Conservation (phyloP, 2,797 vertebrate genomes). For the Molothrus aeneus region DNA sequence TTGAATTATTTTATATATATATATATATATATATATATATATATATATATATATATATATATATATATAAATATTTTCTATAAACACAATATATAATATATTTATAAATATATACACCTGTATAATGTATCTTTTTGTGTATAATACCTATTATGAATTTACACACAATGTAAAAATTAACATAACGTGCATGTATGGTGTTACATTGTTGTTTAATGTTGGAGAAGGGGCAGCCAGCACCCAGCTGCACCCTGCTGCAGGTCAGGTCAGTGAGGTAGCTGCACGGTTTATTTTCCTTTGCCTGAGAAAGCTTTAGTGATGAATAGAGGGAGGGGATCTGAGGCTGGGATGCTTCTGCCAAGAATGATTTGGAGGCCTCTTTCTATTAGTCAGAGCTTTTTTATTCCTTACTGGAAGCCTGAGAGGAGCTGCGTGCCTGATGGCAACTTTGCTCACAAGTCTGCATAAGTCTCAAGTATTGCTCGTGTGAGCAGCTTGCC, state of each 20-base stretch:
- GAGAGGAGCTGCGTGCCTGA: neutral
- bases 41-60: no score
- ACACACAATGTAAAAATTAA: neutral
- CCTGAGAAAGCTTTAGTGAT: conserved; percentile 74
- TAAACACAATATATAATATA: neutral
- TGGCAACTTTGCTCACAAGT: conserved; percentile 25
- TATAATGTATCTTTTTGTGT: no score
- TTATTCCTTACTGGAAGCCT: conserved; percentile 68
- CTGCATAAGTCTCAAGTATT: conserved; percentile 12
- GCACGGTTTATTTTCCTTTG: conserved; percentile 74
- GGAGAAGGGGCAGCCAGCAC: conserved; percentile 66
- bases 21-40: no score
- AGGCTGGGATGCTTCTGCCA: conserved; percentile 72
- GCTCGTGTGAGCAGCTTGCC: conserved; percentile 1
- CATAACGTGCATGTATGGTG: fast-evolving
- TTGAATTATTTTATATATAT: neutral
- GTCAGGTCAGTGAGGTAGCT: conserved; percentile 81
- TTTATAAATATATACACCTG: neutral
- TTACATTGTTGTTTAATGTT: conserved; percentile 15
- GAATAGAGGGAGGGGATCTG: conserved; percentile 89
- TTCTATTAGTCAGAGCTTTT: conserved; percentile 75
- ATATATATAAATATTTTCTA: no score
- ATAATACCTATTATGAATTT: neutral
- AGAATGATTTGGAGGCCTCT: conserved; percentile 76
- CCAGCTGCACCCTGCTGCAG: conserved; percentile 19